Conservation (phyloP, 2,888 invertebrate genomes). For the Clepsis dumicolana region DNA sequence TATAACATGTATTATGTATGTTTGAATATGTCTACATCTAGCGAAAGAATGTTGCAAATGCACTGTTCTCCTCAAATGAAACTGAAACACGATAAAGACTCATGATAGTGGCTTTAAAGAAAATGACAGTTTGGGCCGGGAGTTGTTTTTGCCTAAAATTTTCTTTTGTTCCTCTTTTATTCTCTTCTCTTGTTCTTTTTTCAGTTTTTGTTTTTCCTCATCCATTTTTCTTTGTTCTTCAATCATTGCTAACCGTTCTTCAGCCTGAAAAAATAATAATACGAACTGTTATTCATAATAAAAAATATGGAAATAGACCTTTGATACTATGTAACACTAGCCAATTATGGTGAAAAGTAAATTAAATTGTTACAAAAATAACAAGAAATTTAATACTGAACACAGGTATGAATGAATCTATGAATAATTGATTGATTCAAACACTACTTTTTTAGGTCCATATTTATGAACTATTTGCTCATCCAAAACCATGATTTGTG, state of each 20-base stretch:
- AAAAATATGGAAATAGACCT: not conserved
- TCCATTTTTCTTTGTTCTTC: slow-evolving; percentile 98
- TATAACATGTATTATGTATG: too few relatives aligned
- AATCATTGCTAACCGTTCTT: slow-evolving; percentile 97
- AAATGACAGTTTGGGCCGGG: slow-evolving; percentile 97
- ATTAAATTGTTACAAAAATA: too few relatives aligned
- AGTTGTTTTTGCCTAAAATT: slow-evolving; percentile 98
- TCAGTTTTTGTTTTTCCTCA: slow-evolving; percentile 96
- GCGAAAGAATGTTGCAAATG: slow-evolving; percentile 24
- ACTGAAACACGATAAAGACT: slow-evolving; percentile 61
- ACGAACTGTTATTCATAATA: too few relatives aligned
- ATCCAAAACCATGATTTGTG: too few relatives aligned
- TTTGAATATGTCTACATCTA: slow-evolving; percentile 12
- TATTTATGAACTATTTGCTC: too few relatives aligned
- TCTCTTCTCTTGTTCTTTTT: slow-evolving; percentile 96
- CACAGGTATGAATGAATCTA: too few relatives aligned
- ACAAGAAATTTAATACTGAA: not conserved
- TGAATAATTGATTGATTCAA: too few relatives aligned
- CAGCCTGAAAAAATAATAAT: slow-evolving; percentile 89
- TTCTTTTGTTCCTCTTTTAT: slow-evolving; percentile 98
- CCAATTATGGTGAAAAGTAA: not conserved
- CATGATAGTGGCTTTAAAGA: slow-evolving; percentile 92
- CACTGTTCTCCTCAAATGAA: slow-evolving; percentile 40
- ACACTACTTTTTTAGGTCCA: too few relatives aligned
- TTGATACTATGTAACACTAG: not conserved